Conservation (phyloP, 2,888 invertebrate species). For the Maniola hyperantus region DNA sequence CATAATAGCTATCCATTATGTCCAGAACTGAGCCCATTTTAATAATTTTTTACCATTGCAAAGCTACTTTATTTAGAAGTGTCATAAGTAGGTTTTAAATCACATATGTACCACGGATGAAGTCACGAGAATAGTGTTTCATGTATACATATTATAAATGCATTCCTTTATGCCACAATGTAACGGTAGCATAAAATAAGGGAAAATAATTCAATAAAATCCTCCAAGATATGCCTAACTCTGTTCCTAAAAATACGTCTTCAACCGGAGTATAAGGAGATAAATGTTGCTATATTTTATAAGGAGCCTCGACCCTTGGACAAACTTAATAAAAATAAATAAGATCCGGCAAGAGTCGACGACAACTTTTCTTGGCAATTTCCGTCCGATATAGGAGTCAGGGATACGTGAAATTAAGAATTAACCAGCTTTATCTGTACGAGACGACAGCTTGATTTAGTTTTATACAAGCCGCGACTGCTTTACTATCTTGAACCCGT, state of each 20-base stretch:
- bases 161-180: too few relatives aligned
- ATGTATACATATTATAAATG: too few relatives aligned
- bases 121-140: too few relatives aligned
- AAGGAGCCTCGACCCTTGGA: constrained; percentile 49
- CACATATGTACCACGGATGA: too few relatives aligned
- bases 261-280: constrained; percentile 26
- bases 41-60: too few relatives aligned
- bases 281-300: constrained; percentile 39
- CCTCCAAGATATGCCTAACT: constrained; percentile 4
- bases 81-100: too few relatives aligned
- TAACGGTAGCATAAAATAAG: background rate
- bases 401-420: constrained; percentile 74
- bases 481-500: constrained; percentile 15
- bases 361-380: constrained; percentile 72
- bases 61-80: too few relatives aligned
- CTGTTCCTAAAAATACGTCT: constrained; percentile 12
- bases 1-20: too few relatives aligned
- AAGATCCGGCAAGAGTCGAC: constrained; percentile 54
- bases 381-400: constrained; percentile 65
- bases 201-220: background rate
- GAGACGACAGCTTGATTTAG: constrained; percentile 71
- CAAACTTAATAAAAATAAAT: constrained; percentile 69
- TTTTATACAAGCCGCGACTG: constrained; percentile 21
- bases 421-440: constrained; percentile 70
- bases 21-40: too few relatives aligned